Base-by-base conservation (phyloP, 2,797 vertebrate genomes). In the Sebastes trivittatus region DNA sequence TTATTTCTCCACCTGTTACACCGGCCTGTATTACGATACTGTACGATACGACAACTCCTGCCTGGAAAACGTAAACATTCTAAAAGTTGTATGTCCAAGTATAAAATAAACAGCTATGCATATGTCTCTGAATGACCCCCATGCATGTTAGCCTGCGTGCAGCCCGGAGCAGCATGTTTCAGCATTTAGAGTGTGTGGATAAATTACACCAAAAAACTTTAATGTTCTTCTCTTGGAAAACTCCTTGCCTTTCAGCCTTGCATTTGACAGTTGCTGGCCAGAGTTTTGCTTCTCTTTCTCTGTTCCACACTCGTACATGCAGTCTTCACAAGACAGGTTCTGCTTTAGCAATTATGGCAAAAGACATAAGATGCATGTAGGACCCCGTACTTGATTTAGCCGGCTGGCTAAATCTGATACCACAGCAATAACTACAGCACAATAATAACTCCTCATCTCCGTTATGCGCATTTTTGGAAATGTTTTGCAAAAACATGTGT, bases 391-490 rank as follows among this genome's bases (percentile, higher is more conserved):
- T 29, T 29, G 27, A 29, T 29, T 29, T 29, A 29, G 27, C 27
- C 5, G 27, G 27, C 27, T 29, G 27, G 5, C 27, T 29, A 29
- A 29, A 36, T 77, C 38, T 14, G 10, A 72, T 59, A 8, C 11
- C 38, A 34, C 5, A 23, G 27, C 55, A 58, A 36, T 63, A 72
- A 34, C 13, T 75, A 20, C 36, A 14, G 30, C 52, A 60, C 61
- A 46, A 72, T 75, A 34, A 65, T 6, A 54, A 80, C 20, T n/a
- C 20, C 36, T 58, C 7, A 69, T 71, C 27, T 66, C 4, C 60
- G 32, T 76, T 60, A 23, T 66, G 29, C n/a, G 18, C 30, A 27
- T 58, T 81, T 76, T 63, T 66, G 38, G 20, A 85, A 61, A 56
- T 60, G 71, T 9, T 77, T 66, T 61, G 46, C 55, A 20, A 38